Evolutionary conservation across 2,797 vertebrate genomes (phyloP).

Genomic region (Poecilia picta): DNA sequence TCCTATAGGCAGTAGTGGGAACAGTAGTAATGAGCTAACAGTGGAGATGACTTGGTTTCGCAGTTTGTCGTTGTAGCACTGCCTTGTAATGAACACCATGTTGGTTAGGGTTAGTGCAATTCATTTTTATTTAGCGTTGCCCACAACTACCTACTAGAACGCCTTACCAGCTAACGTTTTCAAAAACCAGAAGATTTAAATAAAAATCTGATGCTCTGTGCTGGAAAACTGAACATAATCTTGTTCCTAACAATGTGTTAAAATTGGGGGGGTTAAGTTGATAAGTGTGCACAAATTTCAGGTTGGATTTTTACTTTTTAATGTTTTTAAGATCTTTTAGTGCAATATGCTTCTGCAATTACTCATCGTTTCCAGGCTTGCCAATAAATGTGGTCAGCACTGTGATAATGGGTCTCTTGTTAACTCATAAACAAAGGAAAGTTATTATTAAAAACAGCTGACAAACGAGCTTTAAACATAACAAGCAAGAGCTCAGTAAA

Average conservation of each 20-base stretch:
- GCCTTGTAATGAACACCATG: too few species aligned
- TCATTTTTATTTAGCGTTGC: too few species aligned
- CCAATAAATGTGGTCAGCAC: background rate
- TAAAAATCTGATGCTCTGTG: background rate
- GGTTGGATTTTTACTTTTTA: background rate
- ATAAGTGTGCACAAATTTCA: background rate
- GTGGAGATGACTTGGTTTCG: too few species aligned
- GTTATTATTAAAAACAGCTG: slow-evolving; percentile 58
- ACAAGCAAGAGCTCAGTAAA: slow-evolving; percentile 28
- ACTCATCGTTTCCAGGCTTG: background rate
- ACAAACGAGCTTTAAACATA: slow-evolving; percentile 22
- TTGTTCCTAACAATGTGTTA: background rate
- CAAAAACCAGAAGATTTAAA: background rate
- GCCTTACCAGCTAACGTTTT: background rate
- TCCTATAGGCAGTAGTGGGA: background rate
- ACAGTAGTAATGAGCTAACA: too few species aligned
- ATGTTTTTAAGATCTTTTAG: background rate
- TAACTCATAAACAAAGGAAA: slow-evolving; percentile 42
- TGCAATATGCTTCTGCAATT: background rate
- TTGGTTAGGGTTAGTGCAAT: too few species aligned
- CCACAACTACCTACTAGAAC: background rate
- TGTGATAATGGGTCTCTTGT: slow-evolving; percentile 46
- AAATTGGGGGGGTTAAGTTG: background rate
- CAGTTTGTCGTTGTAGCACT: too few species aligned
- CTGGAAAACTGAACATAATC: background rate